A percentile compares a stretch with the other conserved stretches of the same genome.
Evolutionary conservation across 1,140 invertebrate species (phyloP).

Genomic region (Drosophila trapezifrons): DNA sequence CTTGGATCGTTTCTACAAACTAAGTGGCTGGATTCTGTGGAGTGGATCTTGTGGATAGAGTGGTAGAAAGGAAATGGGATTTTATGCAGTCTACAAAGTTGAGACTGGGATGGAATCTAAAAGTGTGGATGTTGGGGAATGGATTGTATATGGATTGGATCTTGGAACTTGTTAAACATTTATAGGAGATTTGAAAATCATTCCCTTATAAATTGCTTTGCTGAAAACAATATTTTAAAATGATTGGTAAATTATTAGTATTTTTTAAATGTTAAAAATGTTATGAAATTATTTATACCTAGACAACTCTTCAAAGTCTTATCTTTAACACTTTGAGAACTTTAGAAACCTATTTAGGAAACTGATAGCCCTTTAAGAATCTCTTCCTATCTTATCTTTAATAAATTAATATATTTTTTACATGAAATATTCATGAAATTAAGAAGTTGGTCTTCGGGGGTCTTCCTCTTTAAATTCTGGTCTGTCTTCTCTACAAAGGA

Average conservation of each 20-base stretch:
- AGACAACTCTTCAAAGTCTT: too few species aligned
- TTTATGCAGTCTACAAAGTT: neutral
- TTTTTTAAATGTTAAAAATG: too few species aligned
- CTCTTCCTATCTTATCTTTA: neutral
- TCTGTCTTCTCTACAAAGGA: neutral
- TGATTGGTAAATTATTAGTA: neutral
- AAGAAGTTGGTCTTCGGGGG: too few species aligned
- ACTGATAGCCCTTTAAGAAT: neutral
- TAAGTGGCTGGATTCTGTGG: slow-evolving; percentile 11
- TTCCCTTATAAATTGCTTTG: fast-evolving
- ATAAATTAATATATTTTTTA: neutral
- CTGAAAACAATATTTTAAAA: neutral
- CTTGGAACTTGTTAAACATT: neutral
- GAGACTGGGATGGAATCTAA: neutral
- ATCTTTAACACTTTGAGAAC: neutral
- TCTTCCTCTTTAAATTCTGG: neutral
- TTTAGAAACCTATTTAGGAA: neutral
- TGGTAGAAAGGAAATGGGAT: neutral
- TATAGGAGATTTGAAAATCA: neutral
- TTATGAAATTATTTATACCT: too few species aligned
- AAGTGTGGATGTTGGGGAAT: slow-evolving; percentile 3
- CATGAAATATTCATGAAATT: neutral
- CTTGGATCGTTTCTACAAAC: slow-evolving; percentile 1
- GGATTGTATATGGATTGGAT: neutral
- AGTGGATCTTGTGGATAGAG: neutral